Conservation (phyloP, 2,888 invertebrate species). For the Cylloceria caligata region DNA sequence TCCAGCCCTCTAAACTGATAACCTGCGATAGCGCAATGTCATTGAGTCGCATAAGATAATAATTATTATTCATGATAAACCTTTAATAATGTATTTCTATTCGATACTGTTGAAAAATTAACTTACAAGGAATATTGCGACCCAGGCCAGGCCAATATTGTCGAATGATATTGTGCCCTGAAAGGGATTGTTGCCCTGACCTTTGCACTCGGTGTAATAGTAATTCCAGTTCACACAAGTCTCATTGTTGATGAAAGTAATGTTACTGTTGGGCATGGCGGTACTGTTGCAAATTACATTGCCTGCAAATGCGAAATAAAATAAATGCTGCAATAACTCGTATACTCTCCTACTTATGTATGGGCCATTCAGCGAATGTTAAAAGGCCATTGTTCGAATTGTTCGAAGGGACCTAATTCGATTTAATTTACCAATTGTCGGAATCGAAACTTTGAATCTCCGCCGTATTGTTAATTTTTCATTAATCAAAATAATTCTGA, state of each 20-base stretch:
- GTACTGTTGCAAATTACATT: constrained; percentile 92
- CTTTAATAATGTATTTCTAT: constrained; percentile 3
- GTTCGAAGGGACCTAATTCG: too few relatives aligned
- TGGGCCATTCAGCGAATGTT: too few relatives aligned
- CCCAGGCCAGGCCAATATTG: constrained; percentile 99
- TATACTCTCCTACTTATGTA: constrained; percentile 7
- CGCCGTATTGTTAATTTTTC: too few relatives aligned
- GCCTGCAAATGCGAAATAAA: constrained; percentile 85
- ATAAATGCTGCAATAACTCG: not conserved
- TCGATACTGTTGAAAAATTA: not conserved
- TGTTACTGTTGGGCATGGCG: constrained; percentile 88
- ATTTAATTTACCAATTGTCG: too few relatives aligned
- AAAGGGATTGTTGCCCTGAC: constrained; percentile 98
- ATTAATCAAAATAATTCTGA: too few relatives aligned
- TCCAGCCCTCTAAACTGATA: constrained; percentile 99
- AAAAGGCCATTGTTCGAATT: too few relatives aligned
- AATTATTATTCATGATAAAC: not conserved
- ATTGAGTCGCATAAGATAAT: not conserved
- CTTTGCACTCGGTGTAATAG: constrained; percentile 98
- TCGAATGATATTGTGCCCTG: constrained; percentile 99
- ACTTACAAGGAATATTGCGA: constrained; percentile 99
- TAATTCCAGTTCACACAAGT: constrained; percentile 99
- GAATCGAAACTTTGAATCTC: too few relatives aligned
- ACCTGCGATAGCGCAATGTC: constrained; percentile 88
- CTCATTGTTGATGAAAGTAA: constrained; percentile 86